Evolutionary conservation across 1,140 invertebrate species (phyloP), one percentile per base, ranked within the genome.

Genomic region (Diorhabda carinulata): DNA sequence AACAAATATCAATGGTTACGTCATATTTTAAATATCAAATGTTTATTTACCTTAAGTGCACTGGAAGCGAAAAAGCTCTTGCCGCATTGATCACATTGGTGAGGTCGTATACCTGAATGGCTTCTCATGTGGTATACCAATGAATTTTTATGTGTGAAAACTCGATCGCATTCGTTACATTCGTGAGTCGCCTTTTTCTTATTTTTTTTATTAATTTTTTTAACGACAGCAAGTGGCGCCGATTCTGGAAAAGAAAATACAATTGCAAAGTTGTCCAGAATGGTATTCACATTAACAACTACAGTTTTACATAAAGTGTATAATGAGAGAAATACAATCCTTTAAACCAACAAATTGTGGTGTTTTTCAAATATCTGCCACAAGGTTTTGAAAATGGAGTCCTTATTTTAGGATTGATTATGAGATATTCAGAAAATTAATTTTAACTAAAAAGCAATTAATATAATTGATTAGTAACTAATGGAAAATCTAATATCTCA

Each of bases 141-240:
- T 58, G 93, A 94, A 81, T 94, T 95, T 62, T 90, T 84, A 73
- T 95, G 92, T 68, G 88, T 87, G 78, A 95, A 95, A 42, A 89
- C 86, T 64, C 91, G 82, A 9, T 86, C 84, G 73, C 93, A 95
- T 69, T 90, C 84, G 52, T 79, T 82, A 75, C 91, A 93, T 3
- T 81, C 80, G 56, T 87, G 76, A 42, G 69, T 71, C 43, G 68
- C 61, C 66, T 79, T 78, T 56, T 73, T 77, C 47, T 70, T 69
- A 61, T 75, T 77, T 62, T 76, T 76, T 62, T 75, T 77, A n/a
- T 75, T 69, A 8, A 67, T 72, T 62, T 72, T 74, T 43, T 74
- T 76, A 3, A 71, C 72, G 2, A 73, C 68, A 9, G 68, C 72
- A 5, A 52, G 62, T 10, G 66, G 72, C 2, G 69, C 71, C 6